A percentile compares a stretch with the other conserved stretches of the same genome.
Evolutionary conservation across 1,140 invertebrate species (phyloP).

Genomic region (Carcinoscorpius rotundicauda): DNA sequence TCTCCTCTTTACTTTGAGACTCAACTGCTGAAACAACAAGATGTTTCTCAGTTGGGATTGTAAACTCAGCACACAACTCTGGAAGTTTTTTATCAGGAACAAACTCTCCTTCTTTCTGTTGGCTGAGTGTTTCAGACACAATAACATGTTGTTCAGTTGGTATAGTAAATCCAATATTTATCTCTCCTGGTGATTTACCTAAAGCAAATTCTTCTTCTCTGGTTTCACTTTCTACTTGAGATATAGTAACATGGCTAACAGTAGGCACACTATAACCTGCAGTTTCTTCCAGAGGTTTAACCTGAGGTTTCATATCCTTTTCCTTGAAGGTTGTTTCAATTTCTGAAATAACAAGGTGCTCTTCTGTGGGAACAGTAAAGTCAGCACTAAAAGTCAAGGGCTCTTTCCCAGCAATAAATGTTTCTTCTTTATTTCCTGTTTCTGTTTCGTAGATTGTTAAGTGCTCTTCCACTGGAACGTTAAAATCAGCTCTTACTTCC

Average conservation of each 20-base stretch:
- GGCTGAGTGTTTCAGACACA: slow-evolving; percentile 10
- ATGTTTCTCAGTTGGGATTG: slow-evolving; percentile 7
- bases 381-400: slow-evolving; percentile 9
- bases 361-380: slow-evolving; percentile 11
- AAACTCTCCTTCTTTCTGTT: slow-evolving; percentile 19
- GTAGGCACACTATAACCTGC: slow-evolving; percentile 5
- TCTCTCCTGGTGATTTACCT: neutral
- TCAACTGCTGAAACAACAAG: slow-evolving; percentile 8
- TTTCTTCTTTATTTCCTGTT: slow-evolving; percentile 14
- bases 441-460: slow-evolving; percentile 13
- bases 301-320: neutral
- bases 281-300: neutral
- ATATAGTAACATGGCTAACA: neutral
- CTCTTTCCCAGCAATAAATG: too few species aligned
- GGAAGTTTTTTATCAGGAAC: slow-evolving; percentile 12
- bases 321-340: neutral
- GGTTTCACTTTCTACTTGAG: slow-evolving; percentile 5
- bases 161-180: slow-evolving; percentile 3
- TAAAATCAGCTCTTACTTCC: slow-evolving; percentile 11
- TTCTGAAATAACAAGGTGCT: slow-evolving; percentile 12
- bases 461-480: slow-evolving; percentile 16
- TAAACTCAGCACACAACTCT: slow-evolving; percentile 15
- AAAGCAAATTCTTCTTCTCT: slow-evolving; percentile 12
- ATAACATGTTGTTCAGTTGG: slow-evolving; percentile 10
- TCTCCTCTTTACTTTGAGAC: slow-evolving; percentile 8